Percentiles rank a stretch among this genome's conserved stretches.
These are phyloP conservation scores for Channa striata DNA, from an alignment of 2,797 vertebrate genomes.

Conservation along the genomic window DNA sequence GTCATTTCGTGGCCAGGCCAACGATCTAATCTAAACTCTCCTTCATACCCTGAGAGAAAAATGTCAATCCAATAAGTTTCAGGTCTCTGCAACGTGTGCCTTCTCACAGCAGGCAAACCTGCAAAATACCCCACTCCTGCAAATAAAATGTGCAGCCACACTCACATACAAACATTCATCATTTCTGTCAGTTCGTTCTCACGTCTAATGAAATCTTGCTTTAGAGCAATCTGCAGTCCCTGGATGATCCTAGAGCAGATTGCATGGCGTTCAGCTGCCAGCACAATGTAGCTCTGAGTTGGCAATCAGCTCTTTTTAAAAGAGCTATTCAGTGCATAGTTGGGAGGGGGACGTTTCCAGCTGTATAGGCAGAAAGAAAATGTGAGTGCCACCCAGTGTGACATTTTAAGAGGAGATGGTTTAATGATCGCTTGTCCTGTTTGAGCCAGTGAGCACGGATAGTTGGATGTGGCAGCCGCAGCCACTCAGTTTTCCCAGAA, in stretches of 20 bases:
- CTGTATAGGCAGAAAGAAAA: slow-evolving; percentile 29
- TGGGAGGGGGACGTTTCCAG: slow-evolving; percentile 41
- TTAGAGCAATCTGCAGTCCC: slow-evolving; percentile 30
- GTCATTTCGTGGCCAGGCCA: slow-evolving; percentile 41
- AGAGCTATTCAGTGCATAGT: slow-evolving; percentile 31
- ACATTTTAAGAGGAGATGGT: slow-evolving; percentile 27
- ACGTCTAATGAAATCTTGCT: slow-evolving; percentile 34
- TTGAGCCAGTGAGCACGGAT: slow-evolving; percentile 19
- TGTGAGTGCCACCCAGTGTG: slow-evolving; percentile 30
- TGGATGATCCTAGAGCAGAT: slow-evolving; percentile 32
- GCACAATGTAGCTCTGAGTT: slow-evolving; percentile 33
- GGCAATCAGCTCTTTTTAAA: slow-evolving; percentile 54
- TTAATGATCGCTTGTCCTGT: slow-evolving; percentile 45
- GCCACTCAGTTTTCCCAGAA: background rate
- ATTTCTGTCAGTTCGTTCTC: slow-evolving; percentile 51
- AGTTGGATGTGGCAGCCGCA: background rate
- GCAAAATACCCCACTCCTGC: slow-evolving; percentile 24
- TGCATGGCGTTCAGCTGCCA: slow-evolving; percentile 35
- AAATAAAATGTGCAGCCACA: slow-evolving; percentile 26
- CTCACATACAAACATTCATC: slow-evolving; percentile 35
- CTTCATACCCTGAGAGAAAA: slow-evolving; percentile 35
- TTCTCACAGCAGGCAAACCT: slow-evolving; percentile 25
- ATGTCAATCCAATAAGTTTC: slow-evolving; percentile 38
- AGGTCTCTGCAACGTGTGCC: slow-evolving; percentile 5
- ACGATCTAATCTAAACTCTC: slow-evolving; percentile 41